Conservation (phyloP, 2,797 vertebrate genomes). For the Limosa lapponica region DNA sequence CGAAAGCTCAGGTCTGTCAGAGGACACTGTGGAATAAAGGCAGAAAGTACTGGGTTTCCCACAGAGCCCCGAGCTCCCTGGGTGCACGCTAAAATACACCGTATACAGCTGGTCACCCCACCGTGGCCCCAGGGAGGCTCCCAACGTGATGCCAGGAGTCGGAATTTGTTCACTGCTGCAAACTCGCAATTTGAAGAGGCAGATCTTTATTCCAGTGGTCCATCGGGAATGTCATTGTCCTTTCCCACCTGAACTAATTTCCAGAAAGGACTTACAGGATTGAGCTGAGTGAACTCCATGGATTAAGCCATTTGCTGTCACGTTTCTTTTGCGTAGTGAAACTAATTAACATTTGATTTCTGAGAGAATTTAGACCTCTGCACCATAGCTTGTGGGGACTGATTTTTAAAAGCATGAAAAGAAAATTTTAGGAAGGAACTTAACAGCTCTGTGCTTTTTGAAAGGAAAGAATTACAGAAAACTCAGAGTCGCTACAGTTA, state of each 20-base stretch:
- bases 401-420: background rate
- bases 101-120: rapidly evolving
- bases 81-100: background rate
- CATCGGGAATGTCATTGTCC: background rate
- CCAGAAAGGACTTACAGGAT: background rate
- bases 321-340: background rate
- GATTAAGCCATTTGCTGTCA: background rate
- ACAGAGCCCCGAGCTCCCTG: background rate
- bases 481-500: background rate
- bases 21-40: background rate
- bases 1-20: background rate
- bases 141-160: rapidly evolving
- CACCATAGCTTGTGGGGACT: background rate
- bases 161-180: background rate
- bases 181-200: background rate
- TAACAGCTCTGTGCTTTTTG: background rate
- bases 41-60: background rate
- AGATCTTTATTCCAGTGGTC: background rate
- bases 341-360: background rate
- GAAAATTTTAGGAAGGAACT: background rate
- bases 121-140: background rate
- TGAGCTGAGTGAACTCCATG: background rate
- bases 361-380: background rate
- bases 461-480: background rate
- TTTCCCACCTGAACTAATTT: background rate